Conservation (phyloP, 2,797 vertebrate species). For the Okamejei kenojei region DNA sequence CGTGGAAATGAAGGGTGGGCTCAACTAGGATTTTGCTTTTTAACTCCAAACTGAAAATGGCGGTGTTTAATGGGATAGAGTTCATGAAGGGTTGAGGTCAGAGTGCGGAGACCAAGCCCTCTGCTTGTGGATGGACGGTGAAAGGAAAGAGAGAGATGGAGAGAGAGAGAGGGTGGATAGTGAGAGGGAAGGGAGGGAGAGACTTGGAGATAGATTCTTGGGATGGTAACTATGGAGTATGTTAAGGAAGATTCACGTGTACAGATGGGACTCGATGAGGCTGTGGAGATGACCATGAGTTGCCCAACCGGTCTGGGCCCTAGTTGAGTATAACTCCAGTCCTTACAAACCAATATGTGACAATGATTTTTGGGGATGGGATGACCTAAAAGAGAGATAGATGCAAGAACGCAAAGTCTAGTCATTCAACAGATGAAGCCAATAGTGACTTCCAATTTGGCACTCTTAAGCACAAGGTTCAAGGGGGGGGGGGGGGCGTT, state of each 20-base stretch:
- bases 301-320: neutral
- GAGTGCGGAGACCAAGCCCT: conserved; percentile 63
- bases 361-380: conserved; percentile 63
- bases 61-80: neutral
- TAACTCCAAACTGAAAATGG: conserved; percentile 21
- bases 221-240: neutral
- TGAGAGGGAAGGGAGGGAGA: conserved; percentile 48
- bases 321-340: neutral
- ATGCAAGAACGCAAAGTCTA: conserved; percentile 72
- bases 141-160: conserved; percentile 70
- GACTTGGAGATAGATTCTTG: conserved; percentile 46
- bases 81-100: conserved; percentile 30
- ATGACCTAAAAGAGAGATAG: conserved; percentile 73
- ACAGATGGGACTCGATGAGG: conserved; percentile 46
- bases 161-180: conserved; percentile 55
- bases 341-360: neutral
- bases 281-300: neutral
- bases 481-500: neutral
- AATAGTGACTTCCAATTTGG: conserved; percentile 73
- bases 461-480: conserved; percentile 56
- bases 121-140: conserved; percentile 44
- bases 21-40: conserved; percentile 38
- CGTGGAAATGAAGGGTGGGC: neutral
- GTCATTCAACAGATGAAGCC: conserved; percentile 69
- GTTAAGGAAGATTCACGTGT: neutral